These are phyloP conservation scores for Dryomyza anilis DNA, from an alignment of 2,888 invertebrate species.

Conservation along the genomic window DNA sequence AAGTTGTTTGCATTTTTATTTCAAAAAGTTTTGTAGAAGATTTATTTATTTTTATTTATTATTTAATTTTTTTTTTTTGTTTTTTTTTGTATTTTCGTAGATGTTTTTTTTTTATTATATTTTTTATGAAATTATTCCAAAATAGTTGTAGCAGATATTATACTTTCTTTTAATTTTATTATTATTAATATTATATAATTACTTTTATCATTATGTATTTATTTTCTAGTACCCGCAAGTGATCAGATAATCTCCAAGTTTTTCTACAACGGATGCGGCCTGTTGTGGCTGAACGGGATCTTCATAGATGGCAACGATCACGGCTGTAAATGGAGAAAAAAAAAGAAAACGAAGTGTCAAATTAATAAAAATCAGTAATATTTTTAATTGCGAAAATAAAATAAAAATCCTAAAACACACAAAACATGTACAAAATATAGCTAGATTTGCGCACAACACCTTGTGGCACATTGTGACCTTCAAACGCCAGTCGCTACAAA, in stretches of 20 bases:
- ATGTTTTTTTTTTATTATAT: slow-evolving; percentile 39
- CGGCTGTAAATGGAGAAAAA: slow-evolving; percentile 70
- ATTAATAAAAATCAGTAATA: slow-evolving; percentile 18
- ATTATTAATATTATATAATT: slow-evolving; percentile 46
- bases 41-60: background rate
- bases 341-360: slow-evolving; percentile 28
- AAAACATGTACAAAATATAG: background rate
- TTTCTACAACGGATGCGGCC: slow-evolving; percentile 95
- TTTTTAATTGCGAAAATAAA: slow-evolving; percentile 17
- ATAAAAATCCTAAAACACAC: slow-evolving; percentile 22
- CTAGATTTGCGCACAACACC: background rate
- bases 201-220: slow-evolving; percentile 47
- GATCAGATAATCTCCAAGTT: slow-evolving; percentile 96
- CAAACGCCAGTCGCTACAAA: slow-evolving; percentile 15
- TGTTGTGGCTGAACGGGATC: slow-evolving; percentile 96
- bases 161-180: slow-evolving; percentile 39
- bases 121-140: slow-evolving; percentile 51
- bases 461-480: slow-evolving; percentile 1
- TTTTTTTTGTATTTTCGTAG: slow-evolving; percentile 36
- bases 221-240: slow-evolving; percentile 90
- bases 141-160: slow-evolving; percentile 51
- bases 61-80: slow-evolving; percentile 7
- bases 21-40: too few species aligned
- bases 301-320: slow-evolving; percentile 93
- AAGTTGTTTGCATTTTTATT: background rate